phyloP scores from a whole-genome alignment of 2,113 vertebrate species.

The Pluvianellus socialis region DNA sequence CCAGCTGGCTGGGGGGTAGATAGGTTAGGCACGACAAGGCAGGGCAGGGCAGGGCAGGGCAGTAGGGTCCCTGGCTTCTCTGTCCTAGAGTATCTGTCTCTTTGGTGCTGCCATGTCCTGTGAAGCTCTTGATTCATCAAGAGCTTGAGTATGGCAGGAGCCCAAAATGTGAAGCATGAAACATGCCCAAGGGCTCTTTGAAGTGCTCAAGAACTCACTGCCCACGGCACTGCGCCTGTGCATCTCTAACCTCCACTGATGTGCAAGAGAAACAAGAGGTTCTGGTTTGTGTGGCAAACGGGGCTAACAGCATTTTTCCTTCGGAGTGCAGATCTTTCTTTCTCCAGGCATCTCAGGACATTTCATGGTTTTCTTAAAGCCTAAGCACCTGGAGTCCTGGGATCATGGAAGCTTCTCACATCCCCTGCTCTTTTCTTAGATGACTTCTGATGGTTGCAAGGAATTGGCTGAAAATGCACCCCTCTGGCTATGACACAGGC shows the following conservation, averaged over 20 bases:
- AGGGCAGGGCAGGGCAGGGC: background rate
- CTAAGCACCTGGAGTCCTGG: background rate
- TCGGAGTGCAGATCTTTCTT: background rate
- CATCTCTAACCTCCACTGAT: background rate
- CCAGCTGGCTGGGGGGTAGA: background rate
- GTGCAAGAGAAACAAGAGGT: background rate
- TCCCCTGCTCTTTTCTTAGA: background rate
- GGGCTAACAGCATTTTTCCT: background rate
- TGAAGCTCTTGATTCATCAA: background rate
- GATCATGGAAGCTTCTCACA: background rate
- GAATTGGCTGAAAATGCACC: background rate
- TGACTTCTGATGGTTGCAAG: background rate
- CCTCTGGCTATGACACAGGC: accelerated
- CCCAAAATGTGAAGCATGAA: background rate
- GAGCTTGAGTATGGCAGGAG: background rate
- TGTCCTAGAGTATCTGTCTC: background rate
- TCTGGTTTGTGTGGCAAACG: background rate
- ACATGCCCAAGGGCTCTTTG: background rate
- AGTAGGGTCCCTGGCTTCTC: background rate
- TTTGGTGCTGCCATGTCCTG: background rate
- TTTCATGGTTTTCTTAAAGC: background rate
- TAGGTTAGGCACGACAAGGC: background rate
- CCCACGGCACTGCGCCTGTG: accelerated
- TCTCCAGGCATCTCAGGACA: background rate
- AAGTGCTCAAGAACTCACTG: background rate